Conservation (phyloP, 2,797 vertebrate species). For the Acanthiza pusilla region DNA sequence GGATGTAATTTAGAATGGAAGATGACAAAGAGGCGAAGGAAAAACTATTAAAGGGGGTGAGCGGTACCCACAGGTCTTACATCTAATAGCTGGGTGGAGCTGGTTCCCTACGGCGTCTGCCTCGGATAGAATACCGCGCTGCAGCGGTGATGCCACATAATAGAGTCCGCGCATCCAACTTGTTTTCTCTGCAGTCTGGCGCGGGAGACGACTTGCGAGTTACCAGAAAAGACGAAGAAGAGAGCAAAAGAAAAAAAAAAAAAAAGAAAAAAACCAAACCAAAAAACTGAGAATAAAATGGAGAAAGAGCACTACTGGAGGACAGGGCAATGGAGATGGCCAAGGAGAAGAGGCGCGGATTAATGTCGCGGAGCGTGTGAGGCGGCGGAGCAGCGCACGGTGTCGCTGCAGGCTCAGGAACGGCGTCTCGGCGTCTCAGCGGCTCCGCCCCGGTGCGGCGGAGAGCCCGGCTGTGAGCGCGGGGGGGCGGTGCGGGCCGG, state of each 20-base stretch:
- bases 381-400: neutral
- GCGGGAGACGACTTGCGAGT: accelerated
- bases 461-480: neutral
- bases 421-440: neutral
- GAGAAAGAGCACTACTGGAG: accelerated
- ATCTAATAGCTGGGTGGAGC: too few relatives aligned
- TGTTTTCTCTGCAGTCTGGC: accelerated
- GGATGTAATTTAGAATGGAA: accelerated
- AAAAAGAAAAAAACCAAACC: too few relatives aligned
- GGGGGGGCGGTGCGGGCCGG: neutral
- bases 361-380: accelerated
- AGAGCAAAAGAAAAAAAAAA: accelerated
- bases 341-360: too few relatives aligned
- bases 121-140: accelerated
- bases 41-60: too few relatives aligned
- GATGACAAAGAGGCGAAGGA: neutral
- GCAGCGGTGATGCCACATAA: accelerated
- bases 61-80: accelerated
- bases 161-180: accelerated
- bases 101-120: accelerated
- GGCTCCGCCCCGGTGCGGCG: neutral
- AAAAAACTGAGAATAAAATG: too few relatives aligned
- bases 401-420: neutral
- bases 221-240: accelerated
- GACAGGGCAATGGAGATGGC: too few relatives aligned